Base-by-base conservation (phyloP, 2,797 vertebrate species). In the Nyctibius grandis region DNA sequence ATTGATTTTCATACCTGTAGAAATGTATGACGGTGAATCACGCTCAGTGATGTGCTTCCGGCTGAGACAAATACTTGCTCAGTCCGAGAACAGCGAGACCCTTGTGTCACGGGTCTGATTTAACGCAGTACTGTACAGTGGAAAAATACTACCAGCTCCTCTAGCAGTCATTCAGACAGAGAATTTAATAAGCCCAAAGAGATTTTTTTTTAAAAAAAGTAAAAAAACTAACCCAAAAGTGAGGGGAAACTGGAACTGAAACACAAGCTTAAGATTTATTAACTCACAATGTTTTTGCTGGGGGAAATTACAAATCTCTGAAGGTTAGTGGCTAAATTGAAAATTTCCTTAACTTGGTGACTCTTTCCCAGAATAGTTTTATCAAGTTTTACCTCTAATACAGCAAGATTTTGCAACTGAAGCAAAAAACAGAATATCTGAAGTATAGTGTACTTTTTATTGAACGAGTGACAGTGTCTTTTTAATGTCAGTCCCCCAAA, bases 1-100 rank as follows among this genome's bases (percentile, higher is more conserved):
- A 42, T 4, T 0, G 4, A n/a, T n/a, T n/a, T 19, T 10, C 38
- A 0, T 0, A 4, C 6, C 40, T 8, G 0, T 5, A 12, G 20
- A 11, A 17, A 12, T 3, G 47, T 4, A 8, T 6, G 4, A 0
- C 1, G 36, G 59, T 11, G n/a, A 28, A 6, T 28, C 23, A 2
- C 0, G 26, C n/a, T 17, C 10, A 33, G 38, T 9, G 28, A 3
- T 0, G 26, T 5, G 31, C 25, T 2, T n/a, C 63, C 0, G 9
- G 25, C 54, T 2, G 9, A 11, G 34, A 11, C 5, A 3, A 42
- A 22, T 4, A 4, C 29, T 28, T 16, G 22, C n/a, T 4, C 11
- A 22, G 25, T 44, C 42, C 2, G 0, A 23, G 60, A 22, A 40
- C 56, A 47, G 57, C 68, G 28, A 47, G 59, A 1, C 17, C 25